Conservation (phyloP, 2,113 vertebrate genomes). For the Periophthalmodon schlosseri region DNA sequence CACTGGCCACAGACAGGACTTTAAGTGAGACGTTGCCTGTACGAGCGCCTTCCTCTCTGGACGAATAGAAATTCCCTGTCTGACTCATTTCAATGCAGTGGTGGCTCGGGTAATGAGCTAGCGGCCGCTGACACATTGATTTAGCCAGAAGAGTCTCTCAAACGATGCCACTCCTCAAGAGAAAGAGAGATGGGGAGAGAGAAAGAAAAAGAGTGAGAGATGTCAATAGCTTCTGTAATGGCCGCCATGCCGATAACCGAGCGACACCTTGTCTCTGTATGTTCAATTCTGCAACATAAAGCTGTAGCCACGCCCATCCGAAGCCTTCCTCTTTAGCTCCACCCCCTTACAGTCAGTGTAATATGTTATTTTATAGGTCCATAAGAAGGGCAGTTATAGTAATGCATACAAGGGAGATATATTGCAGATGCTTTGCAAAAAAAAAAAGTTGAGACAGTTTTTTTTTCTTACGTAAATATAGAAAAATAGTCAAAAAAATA, state of each 20-base stretch:
- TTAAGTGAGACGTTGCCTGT: not conserved
- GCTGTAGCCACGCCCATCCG: slow-evolving; percentile 21
- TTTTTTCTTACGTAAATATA: no score
- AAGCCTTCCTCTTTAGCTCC: slow-evolving; percentile 7
- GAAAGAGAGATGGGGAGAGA: not conserved
- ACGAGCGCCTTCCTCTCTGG: slow-evolving; percentile 21
- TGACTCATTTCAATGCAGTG: slow-evolving; percentile 60
- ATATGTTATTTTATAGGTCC: not conserved
- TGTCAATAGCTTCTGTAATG: slow-evolving; percentile 65
- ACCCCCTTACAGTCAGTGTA: not conserved
- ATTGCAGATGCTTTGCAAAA: not conserved
- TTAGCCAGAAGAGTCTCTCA: slow-evolving; percentile 59
- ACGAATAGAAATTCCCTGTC: slow-evolving; percentile 62
- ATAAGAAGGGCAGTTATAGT: not conserved
- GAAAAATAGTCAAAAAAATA: no score
- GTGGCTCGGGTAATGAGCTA: slow-evolving; percentile 57
- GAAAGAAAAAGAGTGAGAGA: slow-evolving; percentile 16
- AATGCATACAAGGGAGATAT: not conserved
- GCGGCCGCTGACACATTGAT: slow-evolving; percentile 64
- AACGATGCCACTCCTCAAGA: slow-evolving; percentile 63
- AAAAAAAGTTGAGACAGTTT: no score
- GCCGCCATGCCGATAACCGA: slow-evolving; percentile 50
- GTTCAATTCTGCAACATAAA: slow-evolving; percentile 17
- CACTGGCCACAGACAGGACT: not conserved
- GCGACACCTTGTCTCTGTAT: slow-evolving; percentile 19